phyloP scores from a whole-genome alignment of 2,113 vertebrate genomes.

The Geococcyx californianus region DNA sequence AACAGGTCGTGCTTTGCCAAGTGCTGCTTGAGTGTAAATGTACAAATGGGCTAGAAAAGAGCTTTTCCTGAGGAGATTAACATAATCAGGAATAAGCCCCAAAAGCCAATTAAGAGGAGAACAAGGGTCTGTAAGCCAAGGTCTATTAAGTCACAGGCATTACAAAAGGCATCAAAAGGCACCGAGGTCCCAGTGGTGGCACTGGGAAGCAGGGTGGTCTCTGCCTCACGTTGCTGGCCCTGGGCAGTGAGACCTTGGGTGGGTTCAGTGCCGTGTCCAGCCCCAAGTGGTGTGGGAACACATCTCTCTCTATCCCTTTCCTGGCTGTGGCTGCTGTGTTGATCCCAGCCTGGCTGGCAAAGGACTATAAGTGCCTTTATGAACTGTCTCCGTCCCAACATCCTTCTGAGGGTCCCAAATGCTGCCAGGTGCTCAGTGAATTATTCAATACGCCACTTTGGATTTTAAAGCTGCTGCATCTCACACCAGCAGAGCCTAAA shows the following conservation, averaged over 20 bases:
- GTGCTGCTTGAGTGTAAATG: not conserved
- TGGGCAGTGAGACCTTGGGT: not conserved
- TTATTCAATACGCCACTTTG: not conserved
- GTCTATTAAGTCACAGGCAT: too few species aligned
- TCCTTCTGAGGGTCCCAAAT: not conserved
- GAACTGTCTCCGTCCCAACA: accelerated
- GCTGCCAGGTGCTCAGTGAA: accelerated
- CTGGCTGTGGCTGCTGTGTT: not conserved
- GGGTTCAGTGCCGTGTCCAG: accelerated
- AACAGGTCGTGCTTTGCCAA: not conserved
- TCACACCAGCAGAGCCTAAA: accelerated
- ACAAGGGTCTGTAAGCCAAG: not conserved
- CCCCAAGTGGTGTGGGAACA: accelerated
- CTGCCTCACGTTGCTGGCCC: accelerated
- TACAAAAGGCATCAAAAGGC: not conserved
- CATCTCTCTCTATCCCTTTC: accelerated
- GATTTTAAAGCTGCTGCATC: not conserved
- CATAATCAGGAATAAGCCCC: not conserved
- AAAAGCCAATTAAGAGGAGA: not conserved
- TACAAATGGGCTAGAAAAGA: not conserved
- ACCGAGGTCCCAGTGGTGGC: not conserved
- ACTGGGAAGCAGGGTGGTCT: not conserved
- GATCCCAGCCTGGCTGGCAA: not conserved
- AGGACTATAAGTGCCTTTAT: not conserved
- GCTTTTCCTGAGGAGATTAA: not conserved